These are phyloP conservation scores for Choristoneura fumiferana DNA, from an alignment of 1,140 invertebrate genomes.

Conservation along the genomic window DNA sequence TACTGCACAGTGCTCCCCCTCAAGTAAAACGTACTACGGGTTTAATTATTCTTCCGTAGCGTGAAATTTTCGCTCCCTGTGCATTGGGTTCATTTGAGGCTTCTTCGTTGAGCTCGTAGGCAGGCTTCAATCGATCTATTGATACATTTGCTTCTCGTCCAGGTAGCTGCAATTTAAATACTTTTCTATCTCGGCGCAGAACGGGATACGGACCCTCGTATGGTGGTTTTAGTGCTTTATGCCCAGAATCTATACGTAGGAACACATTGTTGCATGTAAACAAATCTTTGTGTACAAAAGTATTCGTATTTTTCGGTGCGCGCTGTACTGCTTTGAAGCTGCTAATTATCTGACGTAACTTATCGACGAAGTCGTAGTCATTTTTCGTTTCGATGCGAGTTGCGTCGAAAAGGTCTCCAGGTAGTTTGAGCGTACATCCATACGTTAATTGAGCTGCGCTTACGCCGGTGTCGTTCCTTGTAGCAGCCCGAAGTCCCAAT, in stretches of 20 bases:
- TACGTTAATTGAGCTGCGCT: constrained; percentile 39
- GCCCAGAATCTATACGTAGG: constrained; percentile 7
- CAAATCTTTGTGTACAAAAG: constrained; percentile 10
- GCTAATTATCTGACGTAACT: neutral
- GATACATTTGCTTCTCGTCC: neutral
- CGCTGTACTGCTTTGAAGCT: neutral
- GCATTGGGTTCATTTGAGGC: too few relatives aligned
- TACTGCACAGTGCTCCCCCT: too few relatives aligned
- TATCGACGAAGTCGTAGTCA: neutral
- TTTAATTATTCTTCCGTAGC: too few relatives aligned
- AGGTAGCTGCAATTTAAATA: constrained; percentile 13
- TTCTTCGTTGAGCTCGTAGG: neutral
- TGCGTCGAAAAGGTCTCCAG: constrained; percentile 7
- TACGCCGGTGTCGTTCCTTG: constrained; percentile 31
- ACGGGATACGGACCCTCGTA: constrained; percentile 19
- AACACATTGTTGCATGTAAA: constrained; percentile 17
- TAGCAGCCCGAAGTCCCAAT: constrained; percentile 37
- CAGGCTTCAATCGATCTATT: constrained; percentile 18
- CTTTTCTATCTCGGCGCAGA: neutral
- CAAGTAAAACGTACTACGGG: too few relatives aligned
- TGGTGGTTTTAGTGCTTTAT: constrained; percentile 8
- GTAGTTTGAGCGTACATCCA: constrained; percentile 30
- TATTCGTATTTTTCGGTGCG: neutral
- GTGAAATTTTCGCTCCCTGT: too few relatives aligned
- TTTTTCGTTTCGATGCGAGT: neutral